phyloP scores from a whole-genome alignment of 2,888 invertebrate species.

The Drosophila percnosoma region DNA sequence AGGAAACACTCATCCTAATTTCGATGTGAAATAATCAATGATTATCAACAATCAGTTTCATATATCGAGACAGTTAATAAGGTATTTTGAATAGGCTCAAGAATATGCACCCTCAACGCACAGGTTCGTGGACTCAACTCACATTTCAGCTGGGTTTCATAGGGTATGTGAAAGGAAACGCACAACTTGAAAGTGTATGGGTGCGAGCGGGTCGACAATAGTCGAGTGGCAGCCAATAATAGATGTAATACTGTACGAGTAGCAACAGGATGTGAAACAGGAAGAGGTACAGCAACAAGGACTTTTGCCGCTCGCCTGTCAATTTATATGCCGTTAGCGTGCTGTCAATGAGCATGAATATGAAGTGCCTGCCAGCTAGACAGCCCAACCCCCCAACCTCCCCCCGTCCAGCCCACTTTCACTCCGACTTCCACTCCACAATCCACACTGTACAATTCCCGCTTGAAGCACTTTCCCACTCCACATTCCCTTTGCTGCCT shows the following conservation, averaged over 20 bases:
- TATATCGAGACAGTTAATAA: neutral
- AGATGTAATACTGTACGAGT: constrained; percentile 32
- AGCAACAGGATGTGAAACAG: constrained; percentile 25
- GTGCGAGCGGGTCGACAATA: constrained; percentile 10
- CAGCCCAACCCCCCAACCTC: neutral
- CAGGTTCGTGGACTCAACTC: no score
- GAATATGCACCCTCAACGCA: neutral
- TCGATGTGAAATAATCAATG: neutral
- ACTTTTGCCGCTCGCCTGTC: constrained; percentile 57
- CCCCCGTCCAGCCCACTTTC: no score
- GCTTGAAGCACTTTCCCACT: neutral
- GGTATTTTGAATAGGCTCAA: neutral
- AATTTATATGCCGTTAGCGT: constrained; percentile 82
- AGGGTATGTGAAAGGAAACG: constrained; percentile 7
- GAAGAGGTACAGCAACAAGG: constrained; percentile 48
- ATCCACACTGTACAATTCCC: neutral
- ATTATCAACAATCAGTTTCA: neutral
- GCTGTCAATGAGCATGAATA: constrained; percentile 80
- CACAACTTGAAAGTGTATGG: constrained; percentile 2
- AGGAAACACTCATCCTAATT: neutral
- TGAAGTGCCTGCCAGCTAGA: constrained; percentile 57
- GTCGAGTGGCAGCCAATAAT: constrained; percentile 34
- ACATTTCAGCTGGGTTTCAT: neutral
- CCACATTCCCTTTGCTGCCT: neutral
- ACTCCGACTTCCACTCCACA: neutral